Conservation (phyloP, 2,888 invertebrate species). For the Rhamphomyia laevipes region DNA sequence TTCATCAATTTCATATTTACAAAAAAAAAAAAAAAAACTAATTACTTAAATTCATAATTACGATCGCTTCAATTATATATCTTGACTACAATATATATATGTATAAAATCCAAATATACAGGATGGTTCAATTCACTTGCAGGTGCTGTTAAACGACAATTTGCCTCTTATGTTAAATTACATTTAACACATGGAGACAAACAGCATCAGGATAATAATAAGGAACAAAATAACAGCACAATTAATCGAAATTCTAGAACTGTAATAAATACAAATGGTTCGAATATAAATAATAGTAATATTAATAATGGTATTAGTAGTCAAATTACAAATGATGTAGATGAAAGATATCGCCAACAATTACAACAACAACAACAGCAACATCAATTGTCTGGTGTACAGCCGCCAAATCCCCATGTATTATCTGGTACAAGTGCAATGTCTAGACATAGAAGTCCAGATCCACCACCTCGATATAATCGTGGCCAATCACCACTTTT, state of each 20-base stretch:
- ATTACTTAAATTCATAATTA: not conserved
- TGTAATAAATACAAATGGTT: not conserved
- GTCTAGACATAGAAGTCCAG: constrained; percentile 45
- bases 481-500: constrained; percentile 43
- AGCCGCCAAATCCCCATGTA: constrained; percentile 25
- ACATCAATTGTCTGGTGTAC: constrained; percentile 9
- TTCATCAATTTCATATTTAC: not conserved
- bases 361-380: constrained; percentile 7
- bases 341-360: constrained; percentile 4
- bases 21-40: constrained; percentile 3
- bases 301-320: not conserved
- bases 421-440: constrained; percentile 19
- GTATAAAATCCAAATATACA: constrained; percentile 11
- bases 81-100: constrained; percentile 4
- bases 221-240: not conserved
- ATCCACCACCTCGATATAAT: constrained; percentile 45
- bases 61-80: too few species aligned
- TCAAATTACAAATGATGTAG: constrained; percentile 5
- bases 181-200: constrained; percentile 47
- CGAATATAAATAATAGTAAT: constrained; percentile 16
- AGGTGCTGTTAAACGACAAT: constrained; percentile 64
- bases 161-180: constrained; percentile 72
- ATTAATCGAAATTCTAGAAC: not conserved
- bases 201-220: constrained; percentile 13
- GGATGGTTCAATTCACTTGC: constrained; percentile 58